Conservation (phyloP, 2,113 vertebrate genomes). For the Redunca redunca region DNA sequence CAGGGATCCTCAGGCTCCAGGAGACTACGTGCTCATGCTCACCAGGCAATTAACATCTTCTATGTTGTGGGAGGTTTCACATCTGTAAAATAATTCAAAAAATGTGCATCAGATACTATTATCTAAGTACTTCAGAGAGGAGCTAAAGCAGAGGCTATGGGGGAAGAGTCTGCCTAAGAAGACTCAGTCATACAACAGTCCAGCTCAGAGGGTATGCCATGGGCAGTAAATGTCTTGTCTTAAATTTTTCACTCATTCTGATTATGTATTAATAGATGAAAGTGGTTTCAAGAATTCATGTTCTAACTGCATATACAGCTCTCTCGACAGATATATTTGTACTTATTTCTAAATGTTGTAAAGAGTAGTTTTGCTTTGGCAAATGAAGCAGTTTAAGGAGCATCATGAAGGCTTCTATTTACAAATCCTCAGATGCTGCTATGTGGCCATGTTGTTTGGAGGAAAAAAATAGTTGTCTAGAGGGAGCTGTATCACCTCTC, state of each 20-base stretch:
- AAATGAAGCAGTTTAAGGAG: neutral
- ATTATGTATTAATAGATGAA: neutral
- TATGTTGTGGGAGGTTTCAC: neutral
- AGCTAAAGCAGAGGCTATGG: neutral
- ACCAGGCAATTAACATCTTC: neutral
- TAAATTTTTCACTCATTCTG: neutral
- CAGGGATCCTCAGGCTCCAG: neutral
- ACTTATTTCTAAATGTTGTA: neutral
- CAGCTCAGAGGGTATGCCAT: neutral
- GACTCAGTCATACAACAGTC: neutral
- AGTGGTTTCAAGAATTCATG: neutral
- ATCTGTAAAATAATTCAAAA: neutral
- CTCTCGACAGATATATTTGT: neutral
- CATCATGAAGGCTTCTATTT: neutral
- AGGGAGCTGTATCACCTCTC: neutral
- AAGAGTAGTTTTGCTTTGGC: neutral
- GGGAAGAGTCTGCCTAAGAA: neutral
- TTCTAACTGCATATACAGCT: neutral
- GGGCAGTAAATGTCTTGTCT: neutral
- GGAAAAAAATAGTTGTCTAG: neutral
- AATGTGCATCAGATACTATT: neutral
- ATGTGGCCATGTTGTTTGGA: neutral
- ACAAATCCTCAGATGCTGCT: neutral
- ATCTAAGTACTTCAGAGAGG: neutral
- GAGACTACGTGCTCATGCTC: neutral